These are phyloP conservation scores for Sturnus vulgaris DNA, from an alignment of 2,113 vertebrate species.

Conservation along the genomic window DNA sequence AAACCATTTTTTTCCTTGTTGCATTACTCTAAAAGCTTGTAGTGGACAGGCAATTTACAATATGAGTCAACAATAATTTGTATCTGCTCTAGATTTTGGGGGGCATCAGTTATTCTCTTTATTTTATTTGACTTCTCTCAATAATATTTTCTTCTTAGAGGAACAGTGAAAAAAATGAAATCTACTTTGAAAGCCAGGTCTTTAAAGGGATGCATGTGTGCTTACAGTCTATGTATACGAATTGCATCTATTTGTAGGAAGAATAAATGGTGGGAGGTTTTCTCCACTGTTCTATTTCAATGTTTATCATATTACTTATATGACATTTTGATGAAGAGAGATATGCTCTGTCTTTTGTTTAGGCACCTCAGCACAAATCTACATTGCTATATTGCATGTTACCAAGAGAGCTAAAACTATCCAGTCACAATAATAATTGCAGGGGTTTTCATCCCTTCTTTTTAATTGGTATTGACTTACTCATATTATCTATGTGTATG, in stretches of 20 bases:
- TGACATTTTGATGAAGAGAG: neutral
- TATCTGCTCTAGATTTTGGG: neutral
- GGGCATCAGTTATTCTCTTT: neutral
- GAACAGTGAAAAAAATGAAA: neutral
- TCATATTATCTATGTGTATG: slow-evolving; percentile 1
- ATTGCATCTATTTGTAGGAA: neutral
- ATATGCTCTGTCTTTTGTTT: slow-evolving; percentile 52
- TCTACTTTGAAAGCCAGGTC: neutral
- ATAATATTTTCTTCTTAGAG: neutral
- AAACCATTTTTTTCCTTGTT: slow-evolving; percentile 15
- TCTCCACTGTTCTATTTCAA: slow-evolving; percentile 36
- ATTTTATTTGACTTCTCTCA: neutral
- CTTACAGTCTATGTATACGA: neutral
- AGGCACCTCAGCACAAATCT: slow-evolving; percentile 45
- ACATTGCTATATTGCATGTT: slow-evolving; percentile 20
- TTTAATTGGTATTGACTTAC: slow-evolving; percentile 66
- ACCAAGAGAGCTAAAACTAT: slow-evolving; percentile 32
- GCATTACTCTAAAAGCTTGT: slow-evolving; percentile 31
- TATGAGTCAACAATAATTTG: slow-evolving; percentile 6
- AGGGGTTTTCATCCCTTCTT: slow-evolving; percentile 18
- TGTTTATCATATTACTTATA: slow-evolving; percentile 38
- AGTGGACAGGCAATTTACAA: slow-evolving; percentile 25
- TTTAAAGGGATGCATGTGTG: neutral
- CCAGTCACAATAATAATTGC: neutral
- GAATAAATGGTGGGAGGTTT: neutral